phyloP scores from a whole-genome alignment of 2,113 vertebrate species.

The Hippocampus barbouri region DNA sequence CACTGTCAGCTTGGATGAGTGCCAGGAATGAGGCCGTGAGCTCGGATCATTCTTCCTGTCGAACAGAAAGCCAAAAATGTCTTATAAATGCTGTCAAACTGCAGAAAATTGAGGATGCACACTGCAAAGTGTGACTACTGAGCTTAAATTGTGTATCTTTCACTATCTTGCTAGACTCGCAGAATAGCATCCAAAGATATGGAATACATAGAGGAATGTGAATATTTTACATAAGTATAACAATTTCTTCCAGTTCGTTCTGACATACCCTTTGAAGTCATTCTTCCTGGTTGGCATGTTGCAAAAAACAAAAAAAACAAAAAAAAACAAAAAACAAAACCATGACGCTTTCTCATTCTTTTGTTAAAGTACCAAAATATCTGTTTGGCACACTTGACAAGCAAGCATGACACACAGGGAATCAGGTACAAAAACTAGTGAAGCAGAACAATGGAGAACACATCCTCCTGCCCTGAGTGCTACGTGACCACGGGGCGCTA shows the following conservation, averaged over 20 bases:
- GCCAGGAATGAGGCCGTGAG: conserved; percentile 87
- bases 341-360: conserved; percentile 4
- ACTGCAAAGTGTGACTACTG: not conserved
- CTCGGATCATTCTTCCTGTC: conserved; percentile 78
- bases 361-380: not conserved
- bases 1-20: conserved; percentile 83
- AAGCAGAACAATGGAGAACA: not conserved
- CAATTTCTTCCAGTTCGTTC: not conserved
- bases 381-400: not conserved
- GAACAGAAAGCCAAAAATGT: conserved; percentile 8
- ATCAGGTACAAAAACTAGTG: not conserved
- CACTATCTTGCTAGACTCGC: not conserved
- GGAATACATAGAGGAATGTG: not conserved
- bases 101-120: not conserved
- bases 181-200: not conserved
- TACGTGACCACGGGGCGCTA: not conserved
- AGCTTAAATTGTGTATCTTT: not conserved
- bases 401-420: not conserved
- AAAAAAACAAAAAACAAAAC: conserved; percentile 10
- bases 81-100: not conserved
- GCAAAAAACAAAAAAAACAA: not conserved
- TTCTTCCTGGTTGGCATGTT: conserved; percentile 68
- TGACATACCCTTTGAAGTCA: conserved; percentile 65
- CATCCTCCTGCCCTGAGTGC: not conserved
- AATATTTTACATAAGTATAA: too few relatives aligned